Conservation (phyloP, 92 coral and sea anemone species). For the Metridium senile region DNA sequence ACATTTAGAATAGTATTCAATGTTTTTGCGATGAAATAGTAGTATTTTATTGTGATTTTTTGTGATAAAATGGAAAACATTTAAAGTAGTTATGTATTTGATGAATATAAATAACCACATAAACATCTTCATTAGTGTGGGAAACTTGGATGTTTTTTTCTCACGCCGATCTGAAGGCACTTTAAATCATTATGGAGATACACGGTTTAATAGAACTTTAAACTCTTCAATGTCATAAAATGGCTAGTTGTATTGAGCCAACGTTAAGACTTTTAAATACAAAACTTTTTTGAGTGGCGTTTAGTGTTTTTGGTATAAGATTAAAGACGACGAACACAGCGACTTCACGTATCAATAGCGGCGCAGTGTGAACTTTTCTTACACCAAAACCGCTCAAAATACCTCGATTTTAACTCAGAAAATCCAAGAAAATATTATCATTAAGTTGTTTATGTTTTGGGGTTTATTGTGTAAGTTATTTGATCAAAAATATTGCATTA, state of each 20-base stretch:
- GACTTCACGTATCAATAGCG: too few species aligned
- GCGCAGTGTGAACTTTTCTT: too few species aligned
- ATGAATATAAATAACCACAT: slow-evolving; percentile 29
- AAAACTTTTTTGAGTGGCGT: not conserved
- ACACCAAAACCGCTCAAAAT: not conserved
- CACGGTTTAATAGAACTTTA: slow-evolving; percentile 29
- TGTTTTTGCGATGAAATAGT: not conserved
- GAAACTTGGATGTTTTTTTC: slow-evolving; percentile 39
- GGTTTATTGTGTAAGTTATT: not conserved
- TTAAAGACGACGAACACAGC: not conserved
- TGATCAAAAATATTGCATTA: not conserved
- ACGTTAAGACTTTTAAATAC: not conserved
- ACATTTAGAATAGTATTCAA: not conserved
- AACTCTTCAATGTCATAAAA: slow-evolving; percentile 22
- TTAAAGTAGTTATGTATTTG: not conserved
- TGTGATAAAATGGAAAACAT: not conserved
- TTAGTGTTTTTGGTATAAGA: not conserved
- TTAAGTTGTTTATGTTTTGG: not conserved
- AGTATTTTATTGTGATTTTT: not conserved
- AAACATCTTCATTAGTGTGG: slow-evolving; percentile 44
- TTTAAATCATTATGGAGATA: slow-evolving; percentile 19
- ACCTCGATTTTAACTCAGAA: not conserved
- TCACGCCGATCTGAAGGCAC: slow-evolving; percentile 38
- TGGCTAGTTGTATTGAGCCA: not conserved
- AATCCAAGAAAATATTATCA: not conserved